Base-by-base conservation (phyloP, 2,797 vertebrate genomes). In the Myripristis jacobus region DNA sequence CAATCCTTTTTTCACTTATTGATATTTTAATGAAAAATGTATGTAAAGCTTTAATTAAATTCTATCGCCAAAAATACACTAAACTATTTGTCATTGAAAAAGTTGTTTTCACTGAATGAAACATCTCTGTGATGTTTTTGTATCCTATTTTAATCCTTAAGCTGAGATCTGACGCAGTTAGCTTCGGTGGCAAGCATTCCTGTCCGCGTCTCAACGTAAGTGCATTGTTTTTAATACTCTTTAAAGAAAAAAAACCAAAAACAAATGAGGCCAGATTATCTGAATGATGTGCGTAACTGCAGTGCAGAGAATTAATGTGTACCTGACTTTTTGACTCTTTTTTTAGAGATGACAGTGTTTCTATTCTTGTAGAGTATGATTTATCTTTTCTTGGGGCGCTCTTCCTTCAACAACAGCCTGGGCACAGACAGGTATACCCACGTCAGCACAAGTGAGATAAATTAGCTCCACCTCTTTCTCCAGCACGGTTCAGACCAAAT, bases 401-500 rank as follows among this genome's bases (percentile, higher is more conserved):
- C 62, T 66, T 84, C 53, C 70, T 66, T 48, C 63, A 73, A 66
- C 54, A 73, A 75, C 75, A 87, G 71, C 77, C 34, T 22, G 61
- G 31, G 29, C 29, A 36, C 6, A 34, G 68, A 78, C 63, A 73
- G 63, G 75, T 72, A 58, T 46, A 50, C 76, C 70, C 80, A 77
- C 43, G 44, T 86, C 83, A 87, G 86, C 83, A 74, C 54, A 80
- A 87, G 81, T 73, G 74, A 88, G 85, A 91, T 85, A 75, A 89
- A 91, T 90, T 79, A 79, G 77, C 27, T 82, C 74, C 25, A 46
- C 68, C 53, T 78, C 82, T 77, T 75, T 81, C 72, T 87, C 89
- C 82, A 82, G 71, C 78, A 70, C 58, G 73, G 84, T 82, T 81
- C 73, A 59, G 61, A 79, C 60, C 61, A 60, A 62, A 78, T 38